Conservation (phyloP, 2,888 invertebrate species). For the Tetanocera ferruginea region DNA sequence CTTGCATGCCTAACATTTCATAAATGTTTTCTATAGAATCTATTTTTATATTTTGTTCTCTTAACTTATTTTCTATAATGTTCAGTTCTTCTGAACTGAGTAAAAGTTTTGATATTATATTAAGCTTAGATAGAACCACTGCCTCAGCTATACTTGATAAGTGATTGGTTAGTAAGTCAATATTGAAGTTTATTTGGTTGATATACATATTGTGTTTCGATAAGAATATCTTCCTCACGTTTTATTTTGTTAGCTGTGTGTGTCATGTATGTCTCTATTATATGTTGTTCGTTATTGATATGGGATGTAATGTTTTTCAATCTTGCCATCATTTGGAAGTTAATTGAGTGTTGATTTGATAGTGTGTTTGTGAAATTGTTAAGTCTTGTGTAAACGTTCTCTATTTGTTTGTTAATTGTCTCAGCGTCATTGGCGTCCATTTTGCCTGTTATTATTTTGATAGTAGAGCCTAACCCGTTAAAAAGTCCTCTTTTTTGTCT, state of each 20-base stretch:
- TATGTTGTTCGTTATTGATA: not conserved
- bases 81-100: too few species aligned
- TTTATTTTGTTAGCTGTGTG: not conserved
- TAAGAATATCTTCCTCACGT: not conserved
- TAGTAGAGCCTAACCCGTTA: not conserved
- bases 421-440: too few species aligned
- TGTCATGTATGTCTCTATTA: not conserved
- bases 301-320: not conserved
- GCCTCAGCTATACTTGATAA: not conserved
- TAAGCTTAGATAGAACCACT: too few species aligned
- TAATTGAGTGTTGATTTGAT: not conserved
- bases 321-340: not conserved
- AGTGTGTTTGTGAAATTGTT: not conserved
- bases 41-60: too few species aligned
- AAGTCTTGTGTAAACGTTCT: not conserved
- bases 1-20: not conserved
- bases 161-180: slow-evolving; percentile 7
- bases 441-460: too few species aligned
- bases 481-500: not conserved
- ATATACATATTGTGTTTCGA: slow-evolving; percentile 8
- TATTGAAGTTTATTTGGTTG: slow-evolving; percentile 14
- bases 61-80: too few species aligned
- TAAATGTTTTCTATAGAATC: too few species aligned
- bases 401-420: too few species aligned
- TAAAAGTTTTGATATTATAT: too few species aligned